Percentiles rank a stretch among this genome's conserved stretches.
These are phyloP conservation scores for Montipora sp. DNA, from an alignment of 64 coral and sea anemone species.

Conservation along the genomic window DNA sequence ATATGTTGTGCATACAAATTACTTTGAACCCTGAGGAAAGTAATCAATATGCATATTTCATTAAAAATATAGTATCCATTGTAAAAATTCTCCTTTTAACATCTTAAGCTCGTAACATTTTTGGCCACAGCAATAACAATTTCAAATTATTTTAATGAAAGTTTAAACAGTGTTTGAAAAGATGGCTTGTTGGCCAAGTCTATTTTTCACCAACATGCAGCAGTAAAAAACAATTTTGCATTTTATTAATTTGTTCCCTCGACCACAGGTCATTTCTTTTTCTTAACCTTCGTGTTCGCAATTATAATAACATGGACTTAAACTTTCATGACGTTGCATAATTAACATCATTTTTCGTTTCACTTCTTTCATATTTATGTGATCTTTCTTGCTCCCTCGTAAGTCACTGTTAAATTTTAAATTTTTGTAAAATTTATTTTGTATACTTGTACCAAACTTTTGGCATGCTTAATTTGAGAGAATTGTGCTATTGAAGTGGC, in stretches of 20 bases:
- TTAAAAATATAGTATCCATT: background rate
- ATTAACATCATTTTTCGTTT: background rate
- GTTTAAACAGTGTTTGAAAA: background rate
- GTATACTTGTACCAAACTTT: no score
- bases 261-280: constrained; percentile 21
- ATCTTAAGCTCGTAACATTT: background rate
- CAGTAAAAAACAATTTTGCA: background rate
- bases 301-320: constrained; percentile 32
- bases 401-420: background rate
- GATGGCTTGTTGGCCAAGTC: background rate
- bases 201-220: background rate
- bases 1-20: background rate
- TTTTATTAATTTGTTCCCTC: constrained; percentile 25
- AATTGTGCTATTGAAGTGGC: no score
- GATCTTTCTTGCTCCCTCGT: no score
- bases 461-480: no score
- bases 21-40: background rate
- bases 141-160: background rate
- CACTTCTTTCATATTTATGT: background rate
- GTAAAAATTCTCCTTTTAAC: background rate
- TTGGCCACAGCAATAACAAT: background rate
- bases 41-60: constrained; percentile 10
- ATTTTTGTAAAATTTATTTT: no score
- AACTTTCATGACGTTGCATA: constrained; percentile 32
- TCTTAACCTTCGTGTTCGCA: background rate